phyloP scores from a whole-genome alignment of 2,113 vertebrate species.

The Donacobius atricapilla region DNA sequence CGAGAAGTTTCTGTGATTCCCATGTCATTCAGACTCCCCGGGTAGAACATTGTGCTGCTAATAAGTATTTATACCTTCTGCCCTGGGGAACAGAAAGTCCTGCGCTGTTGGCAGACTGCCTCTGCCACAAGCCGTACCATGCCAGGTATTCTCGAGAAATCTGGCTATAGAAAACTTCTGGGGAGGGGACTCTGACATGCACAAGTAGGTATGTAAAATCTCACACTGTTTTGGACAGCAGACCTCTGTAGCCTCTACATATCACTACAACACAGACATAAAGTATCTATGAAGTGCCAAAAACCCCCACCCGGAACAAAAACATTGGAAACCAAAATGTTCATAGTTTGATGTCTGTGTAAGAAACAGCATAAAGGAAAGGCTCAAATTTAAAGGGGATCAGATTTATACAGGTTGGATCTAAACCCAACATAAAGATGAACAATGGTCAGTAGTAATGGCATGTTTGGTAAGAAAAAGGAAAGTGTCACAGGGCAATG shows the following conservation, averaged over 20 bases:
- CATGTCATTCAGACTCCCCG: background rate
- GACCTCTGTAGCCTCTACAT: background rate
- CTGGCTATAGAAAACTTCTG: background rate
- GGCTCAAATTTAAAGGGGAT: background rate
- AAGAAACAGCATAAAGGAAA: background rate
- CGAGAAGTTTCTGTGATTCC: background rate
- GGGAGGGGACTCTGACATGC: background rate
- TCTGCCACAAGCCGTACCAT: background rate
- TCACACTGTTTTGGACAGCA: background rate
- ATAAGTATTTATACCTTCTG: background rate
- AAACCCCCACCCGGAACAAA: background rate
- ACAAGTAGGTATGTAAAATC: background rate
- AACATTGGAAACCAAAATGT: background rate
- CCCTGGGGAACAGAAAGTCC: background rate
- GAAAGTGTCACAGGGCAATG: accelerated
- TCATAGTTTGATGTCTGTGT: background rate
- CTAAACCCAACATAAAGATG: background rate
- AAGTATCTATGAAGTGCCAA: background rate
- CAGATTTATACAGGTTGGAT: background rate
- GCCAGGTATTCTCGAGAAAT: background rate
- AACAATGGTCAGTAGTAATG: background rate
- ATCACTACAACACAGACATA: background rate
- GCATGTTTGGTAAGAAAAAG: background rate
- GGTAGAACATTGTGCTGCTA: background rate
- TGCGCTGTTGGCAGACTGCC: background rate